phyloP scores from a whole-genome alignment of 2,888 invertebrate genomes.

The Cephus spinipes region DNA sequence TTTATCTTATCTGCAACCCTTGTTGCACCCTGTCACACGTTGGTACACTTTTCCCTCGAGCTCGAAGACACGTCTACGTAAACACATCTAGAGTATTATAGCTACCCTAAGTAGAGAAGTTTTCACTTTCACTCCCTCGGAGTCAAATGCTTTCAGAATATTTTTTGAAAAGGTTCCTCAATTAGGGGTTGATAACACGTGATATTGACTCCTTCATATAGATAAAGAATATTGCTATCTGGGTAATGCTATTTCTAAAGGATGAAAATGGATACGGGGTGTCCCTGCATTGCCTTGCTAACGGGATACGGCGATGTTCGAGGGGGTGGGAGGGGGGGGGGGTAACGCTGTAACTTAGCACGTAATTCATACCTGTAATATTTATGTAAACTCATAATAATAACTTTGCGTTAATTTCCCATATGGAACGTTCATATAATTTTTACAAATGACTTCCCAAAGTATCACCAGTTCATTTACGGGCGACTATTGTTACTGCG shows the following conservation, averaged over 20 bases:
- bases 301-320: no score
- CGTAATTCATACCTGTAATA: background rate
- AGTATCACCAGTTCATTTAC: background rate
- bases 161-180: background rate
- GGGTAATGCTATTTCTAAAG: background rate
- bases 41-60: constrained; percentile 9
- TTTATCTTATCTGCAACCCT: constrained; percentile 45
- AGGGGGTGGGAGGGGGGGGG: no score
- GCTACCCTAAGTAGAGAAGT: background rate
- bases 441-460: background rate
- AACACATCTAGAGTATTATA: background rate
- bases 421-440: background rate
- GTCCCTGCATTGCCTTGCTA: no score
- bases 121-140: background rate
- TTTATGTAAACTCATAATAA: background rate
- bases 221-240: background rate
- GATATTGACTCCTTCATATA: background rate
- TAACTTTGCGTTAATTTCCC: background rate
- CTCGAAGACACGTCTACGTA: background rate
- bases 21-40: constrained; percentile 28
- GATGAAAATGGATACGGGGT: background rate
- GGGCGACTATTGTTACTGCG: background rate
- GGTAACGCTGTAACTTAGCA: background rate
- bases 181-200: background rate
- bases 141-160: background rate